Conservation (phyloP, 2,888 invertebrate genomes). For the Drosophila multiciliata region DNA sequence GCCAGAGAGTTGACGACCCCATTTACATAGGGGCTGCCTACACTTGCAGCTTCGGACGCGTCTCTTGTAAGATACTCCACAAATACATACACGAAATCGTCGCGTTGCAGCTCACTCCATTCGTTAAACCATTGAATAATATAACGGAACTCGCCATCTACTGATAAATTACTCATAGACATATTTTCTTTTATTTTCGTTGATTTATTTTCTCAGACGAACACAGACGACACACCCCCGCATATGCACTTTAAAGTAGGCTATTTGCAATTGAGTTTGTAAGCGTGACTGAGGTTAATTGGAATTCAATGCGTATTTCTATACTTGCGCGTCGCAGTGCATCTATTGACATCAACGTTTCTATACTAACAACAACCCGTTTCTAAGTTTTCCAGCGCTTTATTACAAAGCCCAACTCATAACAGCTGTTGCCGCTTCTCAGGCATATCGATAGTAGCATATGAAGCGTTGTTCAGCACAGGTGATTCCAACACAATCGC, state of each 20-base stretch:
- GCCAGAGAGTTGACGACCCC: constrained; percentile 90
- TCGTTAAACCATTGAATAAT: constrained; percentile 94
- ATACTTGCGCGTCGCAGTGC: constrained; percentile 25
- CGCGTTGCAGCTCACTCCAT: constrained; percentile 94
- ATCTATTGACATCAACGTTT: constrained; percentile 50
- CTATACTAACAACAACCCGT: constrained; percentile 67
- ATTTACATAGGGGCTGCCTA: constrained; percentile 88
- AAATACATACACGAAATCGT: constrained; percentile 92
- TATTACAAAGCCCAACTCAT: constrained; percentile 63
- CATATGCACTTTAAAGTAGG: constrained; percentile 28
- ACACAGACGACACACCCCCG: constrained; percentile 47
- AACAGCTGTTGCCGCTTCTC: constrained; percentile 54
- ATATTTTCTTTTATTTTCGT: constrained; percentile 76
- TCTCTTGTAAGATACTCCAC: constrained; percentile 87
- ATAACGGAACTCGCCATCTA: constrained; percentile 92
- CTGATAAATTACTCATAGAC: constrained; percentile 87
- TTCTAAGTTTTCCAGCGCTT: constrained; percentile 58
- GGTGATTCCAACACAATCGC: not conserved
- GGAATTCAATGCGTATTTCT: constrained; percentile 13
- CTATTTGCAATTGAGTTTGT: constrained; percentile 17
- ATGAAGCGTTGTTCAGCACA: constrained; percentile 35
- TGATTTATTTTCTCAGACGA: constrained; percentile 20
- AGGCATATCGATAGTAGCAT: constrained; percentile 49
- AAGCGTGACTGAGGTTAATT: constrained; percentile 5
- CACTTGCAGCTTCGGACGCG: constrained; percentile 31